phyloP scores from a whole-genome alignment of 2,797 vertebrate species.

The Acipenser ruthenus region DNA sequence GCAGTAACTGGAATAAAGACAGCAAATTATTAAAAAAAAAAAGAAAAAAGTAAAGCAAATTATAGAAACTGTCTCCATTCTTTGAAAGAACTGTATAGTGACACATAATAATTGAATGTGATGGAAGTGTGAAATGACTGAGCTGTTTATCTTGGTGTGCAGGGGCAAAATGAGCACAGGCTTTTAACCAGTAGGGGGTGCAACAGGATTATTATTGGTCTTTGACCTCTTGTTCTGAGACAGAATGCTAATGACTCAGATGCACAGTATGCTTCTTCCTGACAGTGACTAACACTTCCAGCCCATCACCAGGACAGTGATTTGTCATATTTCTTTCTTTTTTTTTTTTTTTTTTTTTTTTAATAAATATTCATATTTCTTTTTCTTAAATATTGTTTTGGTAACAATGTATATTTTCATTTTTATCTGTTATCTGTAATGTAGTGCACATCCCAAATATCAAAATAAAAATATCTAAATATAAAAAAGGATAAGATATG shows the following conservation, averaged over 20 bases:
- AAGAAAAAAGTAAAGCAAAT: constrained; percentile 20
- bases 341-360: background rate
- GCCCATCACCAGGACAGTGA: background rate
- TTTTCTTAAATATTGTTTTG: too few species aligned
- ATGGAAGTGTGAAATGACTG: constrained; percentile 56
- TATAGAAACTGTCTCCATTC: constrained; percentile 32
- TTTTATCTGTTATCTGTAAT: background rate
- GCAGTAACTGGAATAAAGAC: constrained; percentile 26
- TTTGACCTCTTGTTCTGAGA: constrained; percentile 46
- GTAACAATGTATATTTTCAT: too few species aligned
- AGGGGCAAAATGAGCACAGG: constrained; percentile 53
- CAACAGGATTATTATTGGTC: constrained; percentile 69
- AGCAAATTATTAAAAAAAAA: constrained; percentile 20
- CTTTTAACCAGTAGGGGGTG: constrained; percentile 73
- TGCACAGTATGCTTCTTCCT: constrained; percentile 14
- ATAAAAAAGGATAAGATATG: background rate
- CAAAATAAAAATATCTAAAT: background rate
- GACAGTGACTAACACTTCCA: background rate
- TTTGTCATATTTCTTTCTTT: constrained; percentile 4
- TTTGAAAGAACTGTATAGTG: constrained; percentile 33
- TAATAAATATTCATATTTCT: too few species aligned
- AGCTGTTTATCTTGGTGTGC: constrained; percentile 50
- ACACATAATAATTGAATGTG: constrained; percentile 52
- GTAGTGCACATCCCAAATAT: background rate
- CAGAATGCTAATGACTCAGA: constrained; percentile 45